Base-by-base conservation (phyloP, 2,113 vertebrate genomes). In the Hiodon alosoides region DNA sequence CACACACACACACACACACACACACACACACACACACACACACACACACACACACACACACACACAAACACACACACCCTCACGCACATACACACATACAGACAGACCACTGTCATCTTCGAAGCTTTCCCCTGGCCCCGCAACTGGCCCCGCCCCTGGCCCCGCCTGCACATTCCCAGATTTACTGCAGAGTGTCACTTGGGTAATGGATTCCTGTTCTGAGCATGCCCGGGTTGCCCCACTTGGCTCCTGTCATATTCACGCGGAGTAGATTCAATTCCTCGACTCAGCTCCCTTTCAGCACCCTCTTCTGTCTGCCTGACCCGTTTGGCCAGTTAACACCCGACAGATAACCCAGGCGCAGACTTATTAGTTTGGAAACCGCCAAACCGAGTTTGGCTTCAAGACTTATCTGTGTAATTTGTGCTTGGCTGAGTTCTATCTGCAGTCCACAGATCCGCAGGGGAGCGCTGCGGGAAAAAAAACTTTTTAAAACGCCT, bases 371-470 rank as follows among this genome's bases (percentile, higher is more conserved):
- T 78, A 74, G 76, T 59, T 71, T 71, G 66, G 57, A 72, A 59
- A 31, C 31, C 48, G 72, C 65, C 67, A 3, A 52, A 76, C 55
- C 50, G 57, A 50, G 57, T 61, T 69, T 69, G 59, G 71, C 76
- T 76, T 81, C 61, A 71, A 67, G 71, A 78, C 74, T 76, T 80
- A 78, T 80, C 71, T 76, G 74, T 75, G 76, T 82, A 77, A 82
- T 84, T 85, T 86, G 86, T 74, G 81, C 81, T 84, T 81, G 81
- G 78, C 83, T 85, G 83, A 69, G 81, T 83, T 78, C 87, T 88
- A 88, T 89, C 88, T 87, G 77, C 74, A 75, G 81, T 85, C 81
- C 85, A 60, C 81, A 83, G 83, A 81, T 87, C 86, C 86, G 85
- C 79, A 84, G 74, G 82, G 85, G 79, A 77, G 84, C 78, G 82